Conservation (phyloP, 2,797 vertebrate species). For the Emys orbicularis region DNA sequence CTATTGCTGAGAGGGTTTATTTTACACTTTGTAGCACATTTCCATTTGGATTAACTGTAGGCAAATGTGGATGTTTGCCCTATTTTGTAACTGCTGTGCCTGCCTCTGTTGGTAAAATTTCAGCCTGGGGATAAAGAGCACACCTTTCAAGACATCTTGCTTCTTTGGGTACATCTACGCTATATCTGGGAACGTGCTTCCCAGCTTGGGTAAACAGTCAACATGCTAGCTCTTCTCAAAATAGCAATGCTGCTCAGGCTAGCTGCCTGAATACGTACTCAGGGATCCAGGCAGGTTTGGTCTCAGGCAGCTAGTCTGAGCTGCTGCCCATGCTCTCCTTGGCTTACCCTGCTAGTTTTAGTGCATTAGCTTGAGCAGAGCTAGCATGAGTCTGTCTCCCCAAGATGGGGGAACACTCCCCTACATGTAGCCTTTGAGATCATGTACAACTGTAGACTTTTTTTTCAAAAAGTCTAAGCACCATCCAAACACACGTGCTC, state of each 20-base stretch:
- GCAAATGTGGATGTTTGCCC: constrained; percentile 11
- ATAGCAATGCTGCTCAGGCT: not conserved
- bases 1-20: constrained; percentile 1
- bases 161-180: constrained; percentile 33
- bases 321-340: not conserved
- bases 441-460: not conserved
- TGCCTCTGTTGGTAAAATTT: constrained; percentile 34
- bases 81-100: not conserved
- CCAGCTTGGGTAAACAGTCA: not conserved
- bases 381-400: not conserved
- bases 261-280: too few relatives aligned
- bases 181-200: not conserved
- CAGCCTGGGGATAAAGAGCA: not conserved
- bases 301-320: not conserved
- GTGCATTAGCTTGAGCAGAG: not conserved
- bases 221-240: not conserved
- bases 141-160: constrained; percentile 13
- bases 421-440: not conserved
- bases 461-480: constrained; percentile 7
- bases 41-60: constrained; percentile 41
- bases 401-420: not conserved
- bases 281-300: not conserved
- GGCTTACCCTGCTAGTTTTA: not conserved
- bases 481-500: not conserved
- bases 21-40: not conserved